Percentiles rank a stretch among this genome's conserved stretches.
These are phyloP conservation scores for Melieria crassipennis DNA, from an alignment of 2,888 invertebrate genomes.

Conservation along the genomic window DNA sequence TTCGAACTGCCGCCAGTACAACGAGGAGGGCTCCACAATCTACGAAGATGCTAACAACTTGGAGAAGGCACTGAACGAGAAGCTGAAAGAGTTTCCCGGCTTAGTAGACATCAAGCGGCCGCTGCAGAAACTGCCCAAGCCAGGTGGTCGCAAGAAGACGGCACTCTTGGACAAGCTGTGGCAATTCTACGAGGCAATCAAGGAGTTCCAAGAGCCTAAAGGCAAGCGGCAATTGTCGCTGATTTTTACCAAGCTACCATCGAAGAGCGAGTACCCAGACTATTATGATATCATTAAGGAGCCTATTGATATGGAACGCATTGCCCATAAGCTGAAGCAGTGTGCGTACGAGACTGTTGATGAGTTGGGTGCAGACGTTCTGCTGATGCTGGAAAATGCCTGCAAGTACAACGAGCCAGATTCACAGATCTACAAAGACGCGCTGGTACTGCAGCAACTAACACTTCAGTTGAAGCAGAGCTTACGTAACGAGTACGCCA, in stretches of 20 bases:
- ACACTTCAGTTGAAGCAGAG: slow-evolving; percentile 92
- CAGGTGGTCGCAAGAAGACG: slow-evolving; percentile 64
- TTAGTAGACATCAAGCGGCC: slow-evolving; percentile 67
- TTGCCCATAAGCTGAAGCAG: slow-evolving; percentile 85
- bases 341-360: slow-evolving; percentile 82
- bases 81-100: slow-evolving; percentile 79
- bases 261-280: slow-evolving; percentile 93
- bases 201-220: slow-evolving; percentile 87
- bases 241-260: slow-evolving; percentile 95
- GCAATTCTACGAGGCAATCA: slow-evolving; percentile 87
- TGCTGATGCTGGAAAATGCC: slow-evolving; percentile 95
- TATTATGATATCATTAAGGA: slow-evolving; percentile 97
- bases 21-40: slow-evolving; percentile 95
- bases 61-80: slow-evolving; percentile 85
- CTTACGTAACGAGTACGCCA: slow-evolving; percentile 75
- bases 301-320: slow-evolving; percentile 96
- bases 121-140: slow-evolving; percentile 53
- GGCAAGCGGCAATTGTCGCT: slow-evolving; percentile 88
- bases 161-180: slow-evolving; percentile 78
- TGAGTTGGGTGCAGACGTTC: slow-evolving; percentile 88
- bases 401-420: slow-evolving; percentile 98
- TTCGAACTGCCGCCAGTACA: slow-evolving; percentile 95
- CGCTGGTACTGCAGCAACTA: slow-evolving; percentile 88
- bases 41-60: slow-evolving; percentile 93
- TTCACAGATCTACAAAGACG: slow-evolving; percentile 97